A percentile compares a stretch with the other conserved stretches of the same genome.
Evolutionary conservation across 2,113 vertebrate genomes (phyloP).

Genomic region (Procavia capensis): DNA sequence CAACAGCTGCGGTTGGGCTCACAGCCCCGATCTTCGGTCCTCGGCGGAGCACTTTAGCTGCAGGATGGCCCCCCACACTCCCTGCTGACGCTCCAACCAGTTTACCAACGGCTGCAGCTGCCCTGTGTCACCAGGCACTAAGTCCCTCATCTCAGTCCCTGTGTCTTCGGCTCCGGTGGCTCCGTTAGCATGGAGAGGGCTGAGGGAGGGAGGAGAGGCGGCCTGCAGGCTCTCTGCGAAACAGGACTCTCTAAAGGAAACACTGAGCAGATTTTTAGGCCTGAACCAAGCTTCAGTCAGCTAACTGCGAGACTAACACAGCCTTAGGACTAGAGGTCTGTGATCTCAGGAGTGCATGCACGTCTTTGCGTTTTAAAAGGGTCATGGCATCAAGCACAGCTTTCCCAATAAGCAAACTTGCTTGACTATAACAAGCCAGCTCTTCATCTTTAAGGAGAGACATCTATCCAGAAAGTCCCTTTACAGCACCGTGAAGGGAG

Average conservation of each 20-base stretch:
- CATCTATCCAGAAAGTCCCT: background rate
- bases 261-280: background rate
- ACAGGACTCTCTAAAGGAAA: too few relatives aligned
- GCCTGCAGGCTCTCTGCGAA: background rate
- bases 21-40: too few relatives aligned
- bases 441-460: slow-evolving; percentile 32
- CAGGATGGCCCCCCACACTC: background rate
- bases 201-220: background rate
- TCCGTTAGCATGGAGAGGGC: too few relatives aligned
- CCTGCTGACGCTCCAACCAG: too few relatives aligned
- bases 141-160: too few relatives aligned
- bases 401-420: slow-evolving; percentile 9
- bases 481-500: background rate
- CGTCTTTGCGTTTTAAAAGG: background rate
- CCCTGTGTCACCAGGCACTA: too few relatives aligned
- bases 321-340: background rate
- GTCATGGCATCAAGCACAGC: background rate
- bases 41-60: too few relatives aligned
- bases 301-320: background rate
- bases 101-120: too few relatives aligned
- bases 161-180: too few relatives aligned
- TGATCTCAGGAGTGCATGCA: background rate
- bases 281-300: background rate
- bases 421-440: background rate
- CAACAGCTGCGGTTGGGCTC: too few relatives aligned